Base-by-base conservation (phyloP, 2,888 invertebrate species). In the Fragum sueziense region DNA sequence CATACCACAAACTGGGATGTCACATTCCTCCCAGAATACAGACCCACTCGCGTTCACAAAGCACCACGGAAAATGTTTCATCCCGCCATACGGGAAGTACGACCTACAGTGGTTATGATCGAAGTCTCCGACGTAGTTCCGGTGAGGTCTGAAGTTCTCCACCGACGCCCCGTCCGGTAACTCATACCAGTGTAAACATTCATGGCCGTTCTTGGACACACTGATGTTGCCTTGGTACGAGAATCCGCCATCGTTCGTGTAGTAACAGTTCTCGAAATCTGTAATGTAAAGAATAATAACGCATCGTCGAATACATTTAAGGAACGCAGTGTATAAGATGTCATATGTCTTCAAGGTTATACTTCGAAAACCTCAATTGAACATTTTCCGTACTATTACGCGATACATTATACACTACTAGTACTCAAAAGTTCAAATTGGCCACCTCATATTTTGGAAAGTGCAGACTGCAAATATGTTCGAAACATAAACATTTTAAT, bases 181-280 rank as follows among this genome's bases (percentile, higher is more conserved):
- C 14, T 79, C 73, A 0, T 67, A 27, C 85, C 85, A 85, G 11
- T 34, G 47, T 17, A 76, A 7, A 41, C 85, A 85, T 0, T 76
- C 70, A 22, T 52, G 57, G 27, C 81, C 83, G 11, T 70, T 34
- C 3, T n/a, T 69, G 0, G 85, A 70, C 0, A 68, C 71, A 37
- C 79, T 83, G 11, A 62, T 29, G 0, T 54, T 47, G 1, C 85
- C 85, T 25, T 57, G 67, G 61, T 85, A 85, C 1, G 85, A 85
- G 22, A 72, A 73, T 1, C 85, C 85, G 4, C 34, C 14, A 74
- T 85, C 85, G 9, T 34, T 52, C 29, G 52, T 25, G 51, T 68
- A 79, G 41, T 79, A 79, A 62, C 85, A 85, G 33, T 61, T 61
- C n/a, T 61, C 61, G 3, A 31, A 33, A 14, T 22, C 41, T 67